Evolutionary conservation across 1,140 invertebrate species (phyloP).

Genomic region (Berghia stephanieae): DNA sequence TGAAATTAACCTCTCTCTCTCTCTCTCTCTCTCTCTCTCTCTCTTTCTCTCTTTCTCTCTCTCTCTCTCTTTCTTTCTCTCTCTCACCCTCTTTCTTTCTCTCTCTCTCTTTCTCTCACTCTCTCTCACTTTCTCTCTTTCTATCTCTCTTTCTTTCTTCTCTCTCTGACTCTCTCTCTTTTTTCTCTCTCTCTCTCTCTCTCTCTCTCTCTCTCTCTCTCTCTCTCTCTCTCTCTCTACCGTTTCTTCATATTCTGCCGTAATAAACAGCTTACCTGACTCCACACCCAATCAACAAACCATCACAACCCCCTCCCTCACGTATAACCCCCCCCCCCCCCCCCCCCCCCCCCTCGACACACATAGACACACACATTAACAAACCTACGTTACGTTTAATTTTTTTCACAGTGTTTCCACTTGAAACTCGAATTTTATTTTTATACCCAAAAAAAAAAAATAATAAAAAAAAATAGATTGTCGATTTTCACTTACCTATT

Average conservation of each 20-base stretch:
- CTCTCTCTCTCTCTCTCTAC: neutral
- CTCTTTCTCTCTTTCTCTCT: neutral
- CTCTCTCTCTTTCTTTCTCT: slow-evolving; percentile 3
- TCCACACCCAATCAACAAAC: too few species aligned
- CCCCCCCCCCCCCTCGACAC: too few species aligned
- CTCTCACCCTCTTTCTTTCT: neutral
- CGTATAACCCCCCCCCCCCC: too few species aligned
- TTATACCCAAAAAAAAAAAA: too few species aligned
- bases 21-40: neutral
- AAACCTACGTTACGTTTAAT: too few species aligned
- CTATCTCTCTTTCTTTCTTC: neutral
- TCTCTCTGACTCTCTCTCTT: neutral
- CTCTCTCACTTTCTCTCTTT: neutral
- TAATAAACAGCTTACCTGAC: too few species aligned
- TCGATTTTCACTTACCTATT: too few species aligned
- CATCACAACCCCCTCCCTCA: too few species aligned
- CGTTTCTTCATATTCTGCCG: neutral
- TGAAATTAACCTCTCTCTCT: neutral
- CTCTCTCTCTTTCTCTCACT: neutral
- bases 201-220: slow-evolving; percentile 4
- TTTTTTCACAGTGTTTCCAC: too few species aligned
- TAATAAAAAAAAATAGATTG: too few species aligned
- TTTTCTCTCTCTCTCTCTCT: slow-evolving; percentile 1
- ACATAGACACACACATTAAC: too few species aligned
- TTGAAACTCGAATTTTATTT: too few species aligned